Evolutionary conservation across 2,113 vertebrate genomes (phyloP), one percentile per base, ranked within the genome.

Genomic region (Psilopogon haemacephalus): DNA sequence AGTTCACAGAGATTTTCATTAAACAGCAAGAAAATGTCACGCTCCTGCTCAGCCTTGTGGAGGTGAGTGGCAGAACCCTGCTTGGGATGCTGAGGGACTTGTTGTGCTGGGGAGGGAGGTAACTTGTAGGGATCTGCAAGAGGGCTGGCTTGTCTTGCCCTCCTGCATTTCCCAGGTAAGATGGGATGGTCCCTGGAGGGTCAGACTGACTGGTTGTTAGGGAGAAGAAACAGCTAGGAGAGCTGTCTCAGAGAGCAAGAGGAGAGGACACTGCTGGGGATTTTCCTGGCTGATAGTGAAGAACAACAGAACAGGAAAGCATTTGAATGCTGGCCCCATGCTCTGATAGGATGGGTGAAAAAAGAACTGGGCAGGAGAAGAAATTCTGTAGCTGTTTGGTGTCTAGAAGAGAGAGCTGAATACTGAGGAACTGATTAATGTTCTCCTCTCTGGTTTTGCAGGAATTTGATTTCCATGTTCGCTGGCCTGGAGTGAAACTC

Each of bases 401-500:
- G 16, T 70, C 14, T 65, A 28, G 30, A 56, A 35, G 20, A 74
- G 38, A 12, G 33, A 63, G 52, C 4, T 42, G 46, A 50, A 55
- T 33, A 16, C 19, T 28, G 33, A 48, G 75, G 24, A 27, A 32
- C 28, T 82, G 0, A 1, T 26, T 72, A 5, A 30, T 0, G 1
- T 62, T 9, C 15, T 78, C 3, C 17, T 87, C 32, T 85, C 5
- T 33, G 3, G 46, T 28, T 46, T 84, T 91, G 58, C 88, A 99
- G 99, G 99, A 99, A 54, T 99, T 99, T 97, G 99, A 99, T 96
- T 99, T 99, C 95, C 99, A 99, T 11, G 99, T 99, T 6, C 99
- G 99, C 3, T 99, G 99, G 99, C 99, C 99, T 17, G 98, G 97
- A 28, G 99, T 99, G 86, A 99, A 99, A 88, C 97, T 99, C 18